Evolutionary conservation across 2,888 invertebrate species (phyloP).

Genomic region (Drosophila ezoana): DNA sequence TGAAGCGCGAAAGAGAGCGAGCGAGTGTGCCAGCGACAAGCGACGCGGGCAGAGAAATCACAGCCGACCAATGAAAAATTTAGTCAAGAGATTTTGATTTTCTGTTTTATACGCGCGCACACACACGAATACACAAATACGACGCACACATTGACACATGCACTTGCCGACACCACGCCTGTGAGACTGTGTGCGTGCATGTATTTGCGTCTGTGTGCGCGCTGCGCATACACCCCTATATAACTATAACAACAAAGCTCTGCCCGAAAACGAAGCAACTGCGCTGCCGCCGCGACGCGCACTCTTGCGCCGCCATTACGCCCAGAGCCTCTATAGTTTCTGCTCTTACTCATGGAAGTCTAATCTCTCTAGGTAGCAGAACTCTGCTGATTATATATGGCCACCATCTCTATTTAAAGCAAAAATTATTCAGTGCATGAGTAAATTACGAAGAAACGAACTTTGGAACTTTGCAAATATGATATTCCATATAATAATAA

Average conservation of each 20-base stretch:
- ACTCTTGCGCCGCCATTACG: slow-evolving; percentile 64
- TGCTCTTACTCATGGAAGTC: slow-evolving; percentile 2
- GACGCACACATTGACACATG: slow-evolving; percentile 53
- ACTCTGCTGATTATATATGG: slow-evolving; percentile 11
- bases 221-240: slow-evolving; percentile 62
- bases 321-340: slow-evolving; percentile 29
- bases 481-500: not conserved
- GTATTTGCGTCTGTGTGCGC: slow-evolving; percentile 19
- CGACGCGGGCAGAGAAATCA: slow-evolving; percentile 82
- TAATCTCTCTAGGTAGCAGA: slow-evolving; percentile 22
- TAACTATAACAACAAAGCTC: slow-evolving; percentile 53
- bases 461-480: not conserved
- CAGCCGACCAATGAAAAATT: slow-evolving; percentile 86
- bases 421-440: not conserved
- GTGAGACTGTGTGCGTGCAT: slow-evolving; percentile 2
- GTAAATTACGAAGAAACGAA: not conserved
- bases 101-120: slow-evolving; percentile 81
- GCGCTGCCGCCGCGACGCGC: slow-evolving; percentile 41
- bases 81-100: slow-evolving; percentile 85
- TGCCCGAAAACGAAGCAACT: slow-evolving; percentile 46
- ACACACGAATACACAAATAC: slow-evolving; percentile 74
- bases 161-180: slow-evolving; percentile 16
- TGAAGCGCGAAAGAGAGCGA: slow-evolving; percentile 39
- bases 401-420: slow-evolving; percentile 31
- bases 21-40: slow-evolving; percentile 13